Base-by-base conservation (phyloP, 2,113 vertebrate species). In the Raja brachyura region DNA sequence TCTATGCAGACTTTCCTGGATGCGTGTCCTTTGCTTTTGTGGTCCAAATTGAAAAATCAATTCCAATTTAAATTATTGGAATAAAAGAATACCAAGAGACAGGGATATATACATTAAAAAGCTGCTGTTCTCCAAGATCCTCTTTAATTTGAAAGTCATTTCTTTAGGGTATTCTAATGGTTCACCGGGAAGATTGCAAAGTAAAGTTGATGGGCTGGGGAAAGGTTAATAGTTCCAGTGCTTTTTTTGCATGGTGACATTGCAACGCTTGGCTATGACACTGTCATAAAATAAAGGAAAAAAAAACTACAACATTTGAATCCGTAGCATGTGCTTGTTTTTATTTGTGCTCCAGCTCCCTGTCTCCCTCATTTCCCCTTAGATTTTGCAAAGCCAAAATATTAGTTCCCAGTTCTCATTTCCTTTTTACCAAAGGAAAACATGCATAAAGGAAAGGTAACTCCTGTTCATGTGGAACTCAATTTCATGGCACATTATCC, bases 131-230 rank as follows among this genome's bases (percentile, higher is more conserved):
- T 97, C 96, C 95, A 97, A 98, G 97, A 98, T 98, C 97, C 96
- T 96, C 97, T 98, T 98, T 99, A 99, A 99, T 99, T 99, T 98
- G 98, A 98, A 99, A 99, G 98, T 98, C 98, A 99, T 99, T 99
- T 98, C 98, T 99, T 99, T 97, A 97, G 98, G 98, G 98, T 98
- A 99, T 99, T 99, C 98, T 99, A 99, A 99, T 99, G 98, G 97
- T 99, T 98, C 97, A 97, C 96, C 97, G 97, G 97, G 98, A 99
- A 99, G 97, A 99, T 98, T 99, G 98, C 98, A 98, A 98, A 99
- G 97, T 98, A 98, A 98, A 99, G 98, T 98, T 99, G 98, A 98
- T 98, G 97, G 96, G 98, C 97, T 98, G 97, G 97, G 96, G 97
- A 97, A 97, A 97, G 98, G 97, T 98, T 99, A 99, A 99, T 98